phyloP scores from a whole-genome alignment of 2,113 vertebrate species.

The Lates calcarifer region DNA sequence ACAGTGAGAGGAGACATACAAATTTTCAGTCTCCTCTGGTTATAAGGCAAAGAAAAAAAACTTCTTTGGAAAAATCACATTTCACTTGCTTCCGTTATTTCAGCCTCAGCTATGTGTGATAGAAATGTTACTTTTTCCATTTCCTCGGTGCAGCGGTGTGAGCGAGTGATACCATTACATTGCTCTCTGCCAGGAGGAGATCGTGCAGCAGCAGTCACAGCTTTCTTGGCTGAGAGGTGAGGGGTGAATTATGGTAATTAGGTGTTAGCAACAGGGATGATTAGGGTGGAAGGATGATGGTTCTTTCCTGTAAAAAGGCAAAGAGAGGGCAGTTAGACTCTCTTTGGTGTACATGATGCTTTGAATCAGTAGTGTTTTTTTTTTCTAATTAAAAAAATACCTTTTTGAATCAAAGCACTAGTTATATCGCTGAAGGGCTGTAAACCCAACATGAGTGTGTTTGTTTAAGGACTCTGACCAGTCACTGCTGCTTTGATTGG shows the following conservation, averaged over 20 bases:
- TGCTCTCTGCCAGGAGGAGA: conserved; percentile 23
- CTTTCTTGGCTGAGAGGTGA: conserved; percentile 54
- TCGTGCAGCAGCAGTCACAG: conserved; percentile 19
- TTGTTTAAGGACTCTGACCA: background rate
- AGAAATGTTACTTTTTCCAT: conserved; percentile 14
- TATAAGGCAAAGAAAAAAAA: background rate
- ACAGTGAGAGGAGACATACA: background rate
- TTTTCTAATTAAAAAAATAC: background rate
- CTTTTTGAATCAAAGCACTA: background rate
- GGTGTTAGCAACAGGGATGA: conserved; percentile 36
- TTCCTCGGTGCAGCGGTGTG: background rate
- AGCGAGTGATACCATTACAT: conserved; percentile 3
- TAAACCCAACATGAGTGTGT: background rate
- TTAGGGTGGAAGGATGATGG: conserved; percentile 41
- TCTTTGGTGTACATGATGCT: background rate
- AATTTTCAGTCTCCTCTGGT: background rate
- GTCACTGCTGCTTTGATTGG: background rate
- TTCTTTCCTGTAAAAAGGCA: conserved; percentile 21
- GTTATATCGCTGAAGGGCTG: conserved; percentile 1
- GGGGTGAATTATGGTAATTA: conserved; percentile 63
- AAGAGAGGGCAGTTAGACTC: conserved; percentile 1
- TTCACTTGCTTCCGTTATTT: background rate
- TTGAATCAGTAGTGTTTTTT: background rate
- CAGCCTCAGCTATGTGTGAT: background rate
- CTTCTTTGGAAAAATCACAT: background rate